phyloP scores from a whole-genome alignment of 1,140 invertebrate genomes.

The Pseudachorutes palmiensis region DNA sequence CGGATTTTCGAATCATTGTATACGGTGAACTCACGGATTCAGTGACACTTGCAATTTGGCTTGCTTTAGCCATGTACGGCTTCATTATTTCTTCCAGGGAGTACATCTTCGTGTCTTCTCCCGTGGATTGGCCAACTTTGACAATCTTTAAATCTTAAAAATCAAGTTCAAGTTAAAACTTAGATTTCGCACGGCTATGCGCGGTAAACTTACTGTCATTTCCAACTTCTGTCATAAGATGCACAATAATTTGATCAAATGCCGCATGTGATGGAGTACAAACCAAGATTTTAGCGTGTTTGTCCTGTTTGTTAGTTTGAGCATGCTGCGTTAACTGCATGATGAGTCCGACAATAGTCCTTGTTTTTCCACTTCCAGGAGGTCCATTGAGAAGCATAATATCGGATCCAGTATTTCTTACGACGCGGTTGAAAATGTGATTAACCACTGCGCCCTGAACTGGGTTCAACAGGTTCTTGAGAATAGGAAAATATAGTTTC shows the following conservation, averaged over 20 bases:
- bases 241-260: constrained; percentile 27
- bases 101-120: background rate
- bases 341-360: constrained; percentile 29
- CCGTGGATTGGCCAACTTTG: background rate
- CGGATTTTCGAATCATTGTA: no score
- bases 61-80: background rate
- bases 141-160: background rate
- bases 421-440: background rate
- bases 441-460: constrained; percentile 9
- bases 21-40: no score
- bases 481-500: background rate
- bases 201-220: background rate
- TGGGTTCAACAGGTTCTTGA: constrained; percentile 11
- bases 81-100: background rate
- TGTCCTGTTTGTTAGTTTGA: background rate
- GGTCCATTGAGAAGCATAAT: constrained; percentile 33
- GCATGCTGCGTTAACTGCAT: constrained; percentile 13
- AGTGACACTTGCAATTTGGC: background rate
- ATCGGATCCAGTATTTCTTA: constrained; percentile 6
- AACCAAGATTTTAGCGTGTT: constrained; percentile 23
- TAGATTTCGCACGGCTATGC: background rate
- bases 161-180: background rate
- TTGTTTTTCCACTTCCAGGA: constrained; percentile 33
- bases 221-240: constrained; percentile 8
- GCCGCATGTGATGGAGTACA: constrained; percentile 34